Evolutionary conservation across 2,113 vertebrate species (phyloP).

Genomic region (Pollachius pollachius): DNA sequence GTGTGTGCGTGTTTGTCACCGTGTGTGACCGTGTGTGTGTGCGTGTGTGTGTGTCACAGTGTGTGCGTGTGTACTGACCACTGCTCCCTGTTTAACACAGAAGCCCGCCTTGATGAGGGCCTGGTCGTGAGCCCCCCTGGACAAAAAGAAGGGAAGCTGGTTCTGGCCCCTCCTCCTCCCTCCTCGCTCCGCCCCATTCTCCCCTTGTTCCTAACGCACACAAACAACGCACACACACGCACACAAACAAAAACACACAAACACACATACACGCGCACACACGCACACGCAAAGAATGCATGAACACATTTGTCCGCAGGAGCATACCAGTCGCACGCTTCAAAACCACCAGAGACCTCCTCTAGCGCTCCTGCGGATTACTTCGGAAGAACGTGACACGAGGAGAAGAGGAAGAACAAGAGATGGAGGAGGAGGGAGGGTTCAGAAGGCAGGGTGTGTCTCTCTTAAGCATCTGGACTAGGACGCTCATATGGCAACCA

Average conservation of each 20-base stretch:
- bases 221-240: conserved; percentile 11
- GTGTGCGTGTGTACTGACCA: conserved; percentile 77
- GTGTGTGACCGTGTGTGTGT: background rate
- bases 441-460: too few relatives aligned
- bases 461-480: too few relatives aligned
- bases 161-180: conserved; percentile 80
- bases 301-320: background rate
- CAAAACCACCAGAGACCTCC: too few relatives aligned
- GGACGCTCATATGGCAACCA: too few relatives aligned
- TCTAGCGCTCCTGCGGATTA: too few relatives aligned
- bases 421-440: too few relatives aligned
- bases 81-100: conserved; percentile 94
- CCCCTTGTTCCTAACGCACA: conserved; percentile 78
- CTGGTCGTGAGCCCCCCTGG: conserved; percentile 79
- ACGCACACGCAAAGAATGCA: background rate
- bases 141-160: conserved; percentile 83
- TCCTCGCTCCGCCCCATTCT: conserved; percentile 79
- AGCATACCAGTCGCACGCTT: background rate
- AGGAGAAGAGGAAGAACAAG: too few relatives aligned
- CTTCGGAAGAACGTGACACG: too few relatives aligned
- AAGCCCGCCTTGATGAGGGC: conserved; percentile 87
- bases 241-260: background rate
- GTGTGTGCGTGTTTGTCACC: too few relatives aligned
- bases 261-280: conserved; percentile 2
- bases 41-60: background rate